Evolutionary conservation across 2,797 vertebrate species (phyloP).

Genomic region (Dipus sagitta): DNA sequence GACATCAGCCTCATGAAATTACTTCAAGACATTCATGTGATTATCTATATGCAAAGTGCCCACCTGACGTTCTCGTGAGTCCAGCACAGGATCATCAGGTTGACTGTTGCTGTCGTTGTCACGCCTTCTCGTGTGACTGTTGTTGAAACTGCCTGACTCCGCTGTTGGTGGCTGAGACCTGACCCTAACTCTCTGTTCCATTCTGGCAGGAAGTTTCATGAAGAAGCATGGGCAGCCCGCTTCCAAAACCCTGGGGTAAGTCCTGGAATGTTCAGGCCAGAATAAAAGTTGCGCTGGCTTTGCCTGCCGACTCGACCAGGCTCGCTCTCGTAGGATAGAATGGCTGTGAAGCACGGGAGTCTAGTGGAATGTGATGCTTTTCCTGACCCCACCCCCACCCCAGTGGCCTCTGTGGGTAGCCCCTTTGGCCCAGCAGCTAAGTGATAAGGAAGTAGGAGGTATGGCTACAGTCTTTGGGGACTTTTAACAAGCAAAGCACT

Average conservation of each 20-base stretch:
- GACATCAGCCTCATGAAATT: neutral
- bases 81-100: fast-evolving
- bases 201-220: slow-evolving; percentile 84
- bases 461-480: neutral
- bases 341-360: neutral
- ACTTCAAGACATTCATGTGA: neutral
- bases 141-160: neutral
- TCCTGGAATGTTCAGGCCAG: neutral
- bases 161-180: neutral
- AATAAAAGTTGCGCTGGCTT: neutral
- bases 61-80: neutral
- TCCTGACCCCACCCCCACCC: neutral
- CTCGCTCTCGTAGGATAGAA: neutral
- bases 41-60: neutral
- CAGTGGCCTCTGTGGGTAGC: no score
- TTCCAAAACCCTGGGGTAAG: slow-evolving; percentile 87
- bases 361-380: neutral
- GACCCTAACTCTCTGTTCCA: slow-evolving; percentile 37
- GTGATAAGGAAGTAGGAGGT: neutral
- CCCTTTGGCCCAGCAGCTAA: neutral
- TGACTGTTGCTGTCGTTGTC: neutral
- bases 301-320: neutral
- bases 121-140: no score
- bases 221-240: slow-evolving; percentile 86
- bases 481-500: neutral